Evolutionary conservation across 1,140 invertebrate species (phyloP), one percentile per base, ranked within the genome.

Genomic region (Acromyrmex heyeri): DNA sequence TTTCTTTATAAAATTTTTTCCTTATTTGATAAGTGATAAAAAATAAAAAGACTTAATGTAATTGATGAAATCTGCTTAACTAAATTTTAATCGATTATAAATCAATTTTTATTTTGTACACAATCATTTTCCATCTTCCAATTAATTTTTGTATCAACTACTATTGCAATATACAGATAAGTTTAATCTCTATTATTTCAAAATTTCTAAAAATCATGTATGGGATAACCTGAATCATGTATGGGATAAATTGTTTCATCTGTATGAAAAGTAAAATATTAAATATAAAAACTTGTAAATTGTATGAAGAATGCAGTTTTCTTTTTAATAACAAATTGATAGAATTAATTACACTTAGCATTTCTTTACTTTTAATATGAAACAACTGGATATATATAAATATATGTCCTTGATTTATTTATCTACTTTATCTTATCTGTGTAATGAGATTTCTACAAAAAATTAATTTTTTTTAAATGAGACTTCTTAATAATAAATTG

Each of bases 261-360:
- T 44, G 38, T 34, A 34, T 38, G 16, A 62, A 16, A 0, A 62
- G 0, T 34, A 18, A 18, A 18, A 30, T 30, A 30, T 21, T 21
- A 21, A 21, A 21, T 30, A 30, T 30, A 30, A 30, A 30, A 30
- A 30, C 0, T 12, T 59, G 2, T 34, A 57, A 30, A 5, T 12
- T 59, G 2, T 34, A 57, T 61, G 18, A 64, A 30, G 16, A 64
- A 0, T 34, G 27, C 16, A 27, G 1, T 8, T 16, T 24, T 24
- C 4, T 62, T 62, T 61, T 48, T 72, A 61, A 14, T 48, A 61
- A 77, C 10, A 62, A 67, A 69, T 79, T 27, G 4, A 62, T 44
- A 27, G 3, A 77, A 48, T 64, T 64, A 48, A 1, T 69, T 48
- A 44, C 12, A 38, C 8, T 27, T 1, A 27, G 4, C 8, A 44